Conservation (phyloP, 2,113 vertebrate species). For the Petaurus breviceps region DNA sequence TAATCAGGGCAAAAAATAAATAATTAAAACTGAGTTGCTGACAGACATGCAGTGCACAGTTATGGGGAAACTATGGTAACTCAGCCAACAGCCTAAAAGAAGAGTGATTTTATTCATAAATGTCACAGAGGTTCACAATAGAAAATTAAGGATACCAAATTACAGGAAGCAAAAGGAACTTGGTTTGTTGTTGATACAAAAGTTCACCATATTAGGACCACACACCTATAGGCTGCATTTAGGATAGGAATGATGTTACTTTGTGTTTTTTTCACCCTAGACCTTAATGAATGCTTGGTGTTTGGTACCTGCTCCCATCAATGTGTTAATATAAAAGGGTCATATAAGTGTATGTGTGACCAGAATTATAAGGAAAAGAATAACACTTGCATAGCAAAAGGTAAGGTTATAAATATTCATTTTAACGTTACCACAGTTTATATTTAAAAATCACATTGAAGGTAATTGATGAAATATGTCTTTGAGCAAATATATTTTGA, state of each 20-base stretch:
- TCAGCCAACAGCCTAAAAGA: neutral
- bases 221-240: neutral
- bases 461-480: neutral
- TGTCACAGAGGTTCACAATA: neutral
- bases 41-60: neutral
- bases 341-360: conserved; percentile 95
- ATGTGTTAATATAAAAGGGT: conserved; percentile 95
- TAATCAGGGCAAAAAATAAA: neutral
- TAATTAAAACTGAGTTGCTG: neutral
- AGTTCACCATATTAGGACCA: neutral
- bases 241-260: conserved; percentile 21
- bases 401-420: conserved; percentile 83
- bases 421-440: neutral
- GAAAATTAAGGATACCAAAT: neutral
- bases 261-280: conserved; percentile 79
- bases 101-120: neutral
- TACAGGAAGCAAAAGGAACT: neutral
- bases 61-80: neutral
- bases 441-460: neutral
- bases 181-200: neutral
- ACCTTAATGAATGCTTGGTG: conserved; percentile 95
- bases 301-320: conserved; percentile 95
- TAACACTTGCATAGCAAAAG: conserved; percentile 93
- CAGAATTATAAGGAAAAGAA: conserved; percentile 94
- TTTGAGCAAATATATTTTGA: conserved; percentile 3